Evolutionary conservation across 2,888 invertebrate species (phyloP).

Genomic region (Drosophila formosana): DNA sequence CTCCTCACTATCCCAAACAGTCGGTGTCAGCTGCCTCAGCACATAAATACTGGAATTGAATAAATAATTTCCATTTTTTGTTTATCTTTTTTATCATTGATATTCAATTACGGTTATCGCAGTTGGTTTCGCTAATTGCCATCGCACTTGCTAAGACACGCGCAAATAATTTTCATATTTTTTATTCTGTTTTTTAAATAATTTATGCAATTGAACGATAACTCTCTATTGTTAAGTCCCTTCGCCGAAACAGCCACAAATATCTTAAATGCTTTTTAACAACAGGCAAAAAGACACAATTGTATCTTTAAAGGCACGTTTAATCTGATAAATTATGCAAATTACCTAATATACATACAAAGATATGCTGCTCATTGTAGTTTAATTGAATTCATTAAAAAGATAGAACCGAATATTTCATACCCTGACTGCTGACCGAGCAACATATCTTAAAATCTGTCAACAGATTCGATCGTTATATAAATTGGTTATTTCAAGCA

Average conservation of each 20-base stretch:
- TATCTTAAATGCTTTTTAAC: background rate
- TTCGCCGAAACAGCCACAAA: background rate
- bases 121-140: conserved; percentile 55
- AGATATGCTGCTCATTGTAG: conserved; percentile 1
- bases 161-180: conserved; percentile 49
- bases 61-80: conserved; percentile 32
- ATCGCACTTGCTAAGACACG: conserved; percentile 47
- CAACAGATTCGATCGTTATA: background rate
- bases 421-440: background rate
- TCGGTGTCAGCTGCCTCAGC: conserved; percentile 38
- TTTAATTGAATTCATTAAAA: conserved; percentile 2
- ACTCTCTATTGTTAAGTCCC: background rate
- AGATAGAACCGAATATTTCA: background rate
- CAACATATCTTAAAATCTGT: background rate
- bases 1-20: background rate
- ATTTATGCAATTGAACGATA: conserved; percentile 25
- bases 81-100: conserved; percentile 58
- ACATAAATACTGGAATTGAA: conserved; percentile 43
- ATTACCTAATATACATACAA: background rate
- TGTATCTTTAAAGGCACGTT: background rate
- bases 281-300: background rate
- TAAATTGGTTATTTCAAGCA: too few species aligned
- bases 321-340: conserved; percentile 2
- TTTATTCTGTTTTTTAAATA: conserved; percentile 19
- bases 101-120: conserved; percentile 74